phyloP scores from a whole-genome alignment of 2,113 vertebrate genomes.

The Microcebus griseorufus region DNA sequence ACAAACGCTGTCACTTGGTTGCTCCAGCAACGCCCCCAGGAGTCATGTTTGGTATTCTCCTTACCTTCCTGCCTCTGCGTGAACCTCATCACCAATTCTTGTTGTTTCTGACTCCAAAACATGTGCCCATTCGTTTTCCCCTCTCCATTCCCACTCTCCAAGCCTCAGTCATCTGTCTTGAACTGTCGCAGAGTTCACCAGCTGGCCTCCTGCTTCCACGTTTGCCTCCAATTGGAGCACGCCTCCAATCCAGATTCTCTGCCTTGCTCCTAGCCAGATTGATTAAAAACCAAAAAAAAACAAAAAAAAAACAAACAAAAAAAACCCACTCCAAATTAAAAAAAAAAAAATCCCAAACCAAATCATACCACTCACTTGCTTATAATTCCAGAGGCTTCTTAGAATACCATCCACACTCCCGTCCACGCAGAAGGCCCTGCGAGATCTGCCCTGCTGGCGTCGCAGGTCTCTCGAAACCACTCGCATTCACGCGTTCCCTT shows the following conservation, averaged over 20 bases:
- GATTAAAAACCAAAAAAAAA: neutral
- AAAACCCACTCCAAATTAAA: neutral
- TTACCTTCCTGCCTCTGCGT: neutral
- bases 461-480: neutral
- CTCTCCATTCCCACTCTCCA: neutral
- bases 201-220: neutral
- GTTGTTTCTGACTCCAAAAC: neutral
- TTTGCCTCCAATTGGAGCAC: neutral
- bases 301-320: neutral
- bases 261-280: neutral
- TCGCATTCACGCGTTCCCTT: neutral
- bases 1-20: fast-evolving
- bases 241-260: neutral
- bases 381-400: neutral
- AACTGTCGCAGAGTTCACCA: neutral
- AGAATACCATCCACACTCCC: neutral
- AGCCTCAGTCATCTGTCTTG: neutral
- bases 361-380: neutral
- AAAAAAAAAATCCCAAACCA: neutral
- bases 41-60: neutral
- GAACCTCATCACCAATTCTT: neutral
- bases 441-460: neutral
- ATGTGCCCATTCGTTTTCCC: fast-evolving
- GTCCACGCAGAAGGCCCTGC: fast-evolving
- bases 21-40: neutral